phyloP scores from a whole-genome alignment of 2,888 invertebrate genomes.

The Leptinotarsa juncta region DNA sequence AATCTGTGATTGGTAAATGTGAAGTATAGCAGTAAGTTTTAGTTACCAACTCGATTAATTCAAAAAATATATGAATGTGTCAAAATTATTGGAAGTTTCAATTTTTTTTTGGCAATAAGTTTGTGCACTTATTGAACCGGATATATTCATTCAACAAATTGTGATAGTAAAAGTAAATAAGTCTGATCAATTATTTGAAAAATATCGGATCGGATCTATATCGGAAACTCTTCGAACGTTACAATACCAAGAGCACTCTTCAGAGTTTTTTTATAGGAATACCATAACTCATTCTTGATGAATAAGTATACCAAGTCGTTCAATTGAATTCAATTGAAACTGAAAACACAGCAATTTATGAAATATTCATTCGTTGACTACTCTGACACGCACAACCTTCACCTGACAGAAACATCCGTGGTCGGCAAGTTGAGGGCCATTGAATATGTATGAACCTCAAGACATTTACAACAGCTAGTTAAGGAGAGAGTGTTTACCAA shows the following conservation, averaged over 20 bases:
- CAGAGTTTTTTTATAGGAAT: not conserved
- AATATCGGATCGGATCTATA: not conserved
- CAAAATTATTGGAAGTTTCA: too few species aligned
- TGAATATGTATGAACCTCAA: conserved; percentile 26
- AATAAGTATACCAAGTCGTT: conserved; percentile 7
- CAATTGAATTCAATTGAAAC: conserved; percentile 19
- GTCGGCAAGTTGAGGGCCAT: conserved; percentile 16
- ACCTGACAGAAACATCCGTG: conserved; percentile 19
- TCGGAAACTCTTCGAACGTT: not conserved
- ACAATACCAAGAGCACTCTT: not conserved
- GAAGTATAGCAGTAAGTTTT: too few species aligned
- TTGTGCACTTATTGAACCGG: too few species aligned
- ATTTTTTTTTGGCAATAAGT: too few species aligned
- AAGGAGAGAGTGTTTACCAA: not conserved
- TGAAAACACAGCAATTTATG: conserved; percentile 6
- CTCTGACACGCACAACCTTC: conserved; percentile 27
- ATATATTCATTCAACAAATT: too few species aligned
- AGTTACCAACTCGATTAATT: too few species aligned
- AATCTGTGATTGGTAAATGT: too few species aligned
- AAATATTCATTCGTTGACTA: conserved; percentile 23
- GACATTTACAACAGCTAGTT: conserved; percentile 17
- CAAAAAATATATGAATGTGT: too few species aligned
- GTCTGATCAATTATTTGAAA: too few species aligned
- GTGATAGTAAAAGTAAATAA: too few species aligned
- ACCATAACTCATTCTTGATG: not conserved